Conservation (phyloP, 1,140 invertebrate species). For the Trialeurodes vaporariorum region DNA sequence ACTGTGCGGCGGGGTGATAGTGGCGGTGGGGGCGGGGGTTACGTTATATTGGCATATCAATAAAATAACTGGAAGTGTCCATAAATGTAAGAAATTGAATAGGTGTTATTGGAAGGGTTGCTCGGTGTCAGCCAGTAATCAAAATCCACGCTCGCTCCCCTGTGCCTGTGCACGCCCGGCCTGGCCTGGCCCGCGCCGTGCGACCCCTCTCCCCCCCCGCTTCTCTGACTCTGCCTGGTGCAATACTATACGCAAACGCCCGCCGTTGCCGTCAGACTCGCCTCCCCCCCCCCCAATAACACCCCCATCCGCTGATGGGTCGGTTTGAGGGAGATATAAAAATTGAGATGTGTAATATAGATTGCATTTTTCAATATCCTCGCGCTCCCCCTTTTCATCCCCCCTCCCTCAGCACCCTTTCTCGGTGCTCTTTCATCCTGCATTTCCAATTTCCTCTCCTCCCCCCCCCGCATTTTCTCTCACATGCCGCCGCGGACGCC, state of each 20-base stretch:
- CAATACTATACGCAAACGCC: too few relatives aligned
- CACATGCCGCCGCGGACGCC: too few relatives aligned
- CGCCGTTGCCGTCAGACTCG: neutral
- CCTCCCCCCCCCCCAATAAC: neutral
- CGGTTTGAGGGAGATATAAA: neutral
- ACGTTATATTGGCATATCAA: neutral
- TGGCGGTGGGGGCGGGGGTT: too few relatives aligned
- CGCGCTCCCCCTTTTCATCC: neutral
- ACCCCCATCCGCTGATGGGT: neutral
- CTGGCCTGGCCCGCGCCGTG: too few relatives aligned
- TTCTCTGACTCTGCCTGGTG: too few relatives aligned
- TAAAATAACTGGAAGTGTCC: neutral
- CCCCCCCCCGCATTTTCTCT: too few relatives aligned
- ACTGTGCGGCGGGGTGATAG: neutral
- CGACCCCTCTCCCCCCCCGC: too few relatives aligned
- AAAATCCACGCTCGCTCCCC: too few relatives aligned
- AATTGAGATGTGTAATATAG: neutral
- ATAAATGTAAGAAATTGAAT: constrained; percentile 1
- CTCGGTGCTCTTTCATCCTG: neutral
- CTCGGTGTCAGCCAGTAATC: neutral
- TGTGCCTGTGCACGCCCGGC: too few relatives aligned
- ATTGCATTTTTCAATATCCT: constrained; percentile 1
- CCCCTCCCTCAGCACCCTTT: neutral
- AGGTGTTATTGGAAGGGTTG: neutral
- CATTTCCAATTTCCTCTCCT: neutral